Evolutionary conservation across 2,113 vertebrate genomes (phyloP).

Genomic region (Ctenodactylus gundi): DNA sequence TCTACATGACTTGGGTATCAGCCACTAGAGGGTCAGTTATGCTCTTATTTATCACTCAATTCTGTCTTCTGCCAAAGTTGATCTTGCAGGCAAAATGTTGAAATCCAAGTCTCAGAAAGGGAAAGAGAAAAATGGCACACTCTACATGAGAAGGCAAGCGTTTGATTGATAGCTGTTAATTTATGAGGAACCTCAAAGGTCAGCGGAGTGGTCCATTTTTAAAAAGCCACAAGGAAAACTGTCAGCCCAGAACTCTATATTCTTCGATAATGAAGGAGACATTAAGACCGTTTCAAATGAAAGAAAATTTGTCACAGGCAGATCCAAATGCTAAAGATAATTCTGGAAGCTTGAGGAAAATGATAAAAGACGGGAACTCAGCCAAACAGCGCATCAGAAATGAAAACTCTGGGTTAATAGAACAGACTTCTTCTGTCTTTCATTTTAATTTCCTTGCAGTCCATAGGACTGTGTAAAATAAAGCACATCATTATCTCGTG

Average conservation of each 20-base stretch:
- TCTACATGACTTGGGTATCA: slow-evolving; percentile 8
- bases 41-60: neutral
- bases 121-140: neutral
- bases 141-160: neutral
- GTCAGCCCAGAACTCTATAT: no score
- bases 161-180: neutral
- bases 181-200: neutral
- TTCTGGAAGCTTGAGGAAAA: neutral
- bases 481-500: neutral
- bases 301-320: neutral
- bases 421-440: neutral
- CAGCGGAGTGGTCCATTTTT: neutral
- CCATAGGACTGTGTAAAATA: neutral
- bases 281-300: neutral
- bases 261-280: neutral
- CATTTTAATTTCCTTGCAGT: neutral
- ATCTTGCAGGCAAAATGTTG: slow-evolving; percentile 52
- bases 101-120: neutral
- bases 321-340: neutral
- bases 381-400: neutral
- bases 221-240: neutral
- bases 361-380: neutral
- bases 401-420: neutral
- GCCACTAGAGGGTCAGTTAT: neutral
- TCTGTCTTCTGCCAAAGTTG: slow-evolving; percentile 56